Conservation (phyloP, 2,888 invertebrate species). For the Fragum whitleyi region DNA sequence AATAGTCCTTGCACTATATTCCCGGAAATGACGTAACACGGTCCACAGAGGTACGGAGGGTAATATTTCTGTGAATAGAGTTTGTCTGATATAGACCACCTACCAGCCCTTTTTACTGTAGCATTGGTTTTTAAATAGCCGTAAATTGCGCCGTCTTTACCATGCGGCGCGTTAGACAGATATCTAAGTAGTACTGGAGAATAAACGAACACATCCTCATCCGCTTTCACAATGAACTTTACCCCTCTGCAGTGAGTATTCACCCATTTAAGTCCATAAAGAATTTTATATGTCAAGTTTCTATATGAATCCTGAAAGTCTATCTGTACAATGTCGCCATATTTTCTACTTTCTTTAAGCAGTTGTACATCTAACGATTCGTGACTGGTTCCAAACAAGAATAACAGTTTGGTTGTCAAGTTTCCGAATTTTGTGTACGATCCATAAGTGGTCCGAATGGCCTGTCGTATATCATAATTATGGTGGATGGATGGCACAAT, state of each 20-base stretch:
- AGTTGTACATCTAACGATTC: conserved; percentile 28
- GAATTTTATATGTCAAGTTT: conserved; percentile 66
- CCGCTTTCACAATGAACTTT: conserved; percentile 65
- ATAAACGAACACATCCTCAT: conserved; percentile 69
- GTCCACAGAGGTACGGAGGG: conserved; percentile 72
- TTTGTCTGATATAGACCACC: conserved; percentile 65
- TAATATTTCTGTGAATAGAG: conserved; percentile 65
- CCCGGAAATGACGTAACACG: conserved; percentile 70
- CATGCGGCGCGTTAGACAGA: conserved; percentile 41
- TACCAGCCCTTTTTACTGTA: conserved; percentile 63
- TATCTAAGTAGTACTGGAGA: conserved; percentile 52
- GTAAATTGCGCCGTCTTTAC: conserved; percentile 57
- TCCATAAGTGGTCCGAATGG: conserved; percentile 70
- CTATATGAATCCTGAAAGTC: conserved; percentile 67
- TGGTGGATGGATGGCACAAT: conserved; percentile 65
- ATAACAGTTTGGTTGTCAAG: conserved; percentile 54
- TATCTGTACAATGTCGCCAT: conserved; percentile 64
- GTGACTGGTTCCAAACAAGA: conserved; percentile 61
- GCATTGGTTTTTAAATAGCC: conserved; percentile 56
- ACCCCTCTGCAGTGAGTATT: conserved; percentile 56
- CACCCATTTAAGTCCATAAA: conserved; percentile 65
- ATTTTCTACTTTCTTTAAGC: conserved; percentile 45
- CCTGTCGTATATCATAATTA: conserved; percentile 57
- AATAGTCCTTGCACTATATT: conserved; percentile 65
- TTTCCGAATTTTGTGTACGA: conserved; percentile 28